Evolutionary conservation across 2,888 invertebrate species (phyloP), one percentile per base, ranked within the genome.

Genomic region (Nycteola revayana): DNA sequence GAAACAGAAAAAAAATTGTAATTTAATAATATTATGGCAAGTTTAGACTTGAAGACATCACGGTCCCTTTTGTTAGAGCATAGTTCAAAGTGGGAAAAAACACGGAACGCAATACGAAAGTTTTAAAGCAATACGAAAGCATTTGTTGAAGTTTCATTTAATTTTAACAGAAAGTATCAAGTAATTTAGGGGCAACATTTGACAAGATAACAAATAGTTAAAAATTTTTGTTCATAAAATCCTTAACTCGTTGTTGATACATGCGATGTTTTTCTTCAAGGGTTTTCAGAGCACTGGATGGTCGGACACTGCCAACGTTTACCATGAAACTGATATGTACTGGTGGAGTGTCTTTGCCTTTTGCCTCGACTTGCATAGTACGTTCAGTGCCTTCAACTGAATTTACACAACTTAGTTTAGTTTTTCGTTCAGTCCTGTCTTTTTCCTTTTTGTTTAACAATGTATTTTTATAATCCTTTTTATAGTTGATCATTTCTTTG

Each of bases 181-280:
- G n/a, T n/a, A n/a, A n/a, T n/a, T n/a, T n/a, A n/a, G n/a, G n/a
- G n/a, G n/a, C n/a, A n/a, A n/a, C n/a, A n/a, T n/a, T n/a, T n/a
- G n/a, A n/a, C 14, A 14, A 14, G 14, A 14, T 3, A 2, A 14
- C 3, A 5, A 14, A 66, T 7, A 37, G 36, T 25, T 59, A 49
- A 36, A 60, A n/a, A n/a, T n/a, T 60, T 11, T 65, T 64, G 8
- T 75, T 63, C 47, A 69, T 59, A 39, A 76, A 81, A 0, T 61
- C 55, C 50, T 79, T 87, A 0, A 88, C 78, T 64, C 77, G 75
- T 28, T 85, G 84, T 47, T 87, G 85, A 42, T 80, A 88, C 66
- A 80, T 74, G 10, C 71, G 62, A 46, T 88, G 88, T 52, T 85
- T 85, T 39, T 84, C 83, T 48, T 88, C 88, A 9, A 88, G 55